Percentiles rank a stretch among this genome's conserved stretches.
phyloP scores from a whole-genome alignment of 2,113 vertebrate species.

The Martes martes region DNA sequence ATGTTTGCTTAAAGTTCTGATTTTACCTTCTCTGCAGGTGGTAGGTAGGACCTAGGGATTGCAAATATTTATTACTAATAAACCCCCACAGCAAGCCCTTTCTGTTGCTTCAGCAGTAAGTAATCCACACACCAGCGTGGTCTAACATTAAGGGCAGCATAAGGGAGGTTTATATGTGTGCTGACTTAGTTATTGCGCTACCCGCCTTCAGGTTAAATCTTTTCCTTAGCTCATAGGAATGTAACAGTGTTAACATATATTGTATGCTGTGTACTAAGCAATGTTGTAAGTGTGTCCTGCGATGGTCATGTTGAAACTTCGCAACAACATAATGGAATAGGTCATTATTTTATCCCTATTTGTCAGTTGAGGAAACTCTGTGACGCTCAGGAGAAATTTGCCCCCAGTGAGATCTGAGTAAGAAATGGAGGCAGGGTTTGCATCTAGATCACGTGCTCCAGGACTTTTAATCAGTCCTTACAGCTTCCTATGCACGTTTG shows the following conservation, averaged over 20 bases:
- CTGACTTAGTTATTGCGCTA: not conserved
- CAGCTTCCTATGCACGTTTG: not conserved
- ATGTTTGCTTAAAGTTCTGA: not conserved
- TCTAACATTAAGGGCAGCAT: not conserved
- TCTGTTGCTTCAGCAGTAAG: not conserved
- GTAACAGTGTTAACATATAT: not conserved
- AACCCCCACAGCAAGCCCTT: not conserved
- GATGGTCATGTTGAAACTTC: not conserved
- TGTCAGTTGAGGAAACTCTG: not conserved
- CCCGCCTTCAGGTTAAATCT: not conserved
- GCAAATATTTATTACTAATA: not conserved
- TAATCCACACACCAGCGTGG: not conserved
- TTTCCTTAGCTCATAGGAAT: not conserved
- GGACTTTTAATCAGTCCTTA: not conserved
- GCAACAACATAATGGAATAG: not conserved
- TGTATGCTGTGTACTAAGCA: not conserved
- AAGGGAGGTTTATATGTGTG: not conserved
- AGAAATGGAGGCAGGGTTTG: not conserved
- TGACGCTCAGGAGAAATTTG: not conserved
- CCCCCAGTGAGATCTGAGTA: not conserved
- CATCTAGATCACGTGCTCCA: not conserved
- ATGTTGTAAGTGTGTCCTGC: not conserved
- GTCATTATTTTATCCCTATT: not conserved
- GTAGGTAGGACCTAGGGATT: not conserved
- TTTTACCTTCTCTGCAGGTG: not conserved